These are phyloP conservation scores for Sorex fumeus DNA, from an alignment of 2,113 vertebrate species.

Conservation along the genomic window DNA sequence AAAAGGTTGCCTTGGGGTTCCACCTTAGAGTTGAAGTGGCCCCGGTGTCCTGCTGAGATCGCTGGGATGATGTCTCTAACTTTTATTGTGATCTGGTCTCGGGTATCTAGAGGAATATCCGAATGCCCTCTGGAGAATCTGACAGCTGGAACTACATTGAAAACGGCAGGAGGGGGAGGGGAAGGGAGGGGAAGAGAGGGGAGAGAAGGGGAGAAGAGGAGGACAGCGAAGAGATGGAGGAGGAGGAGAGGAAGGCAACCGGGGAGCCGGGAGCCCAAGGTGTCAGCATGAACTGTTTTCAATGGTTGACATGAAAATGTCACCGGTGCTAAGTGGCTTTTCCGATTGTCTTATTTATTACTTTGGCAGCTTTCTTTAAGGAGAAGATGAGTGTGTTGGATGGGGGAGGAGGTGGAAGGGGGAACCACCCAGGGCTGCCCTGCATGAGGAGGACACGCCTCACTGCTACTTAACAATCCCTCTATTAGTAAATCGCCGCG, in stretches of 20 bases:
- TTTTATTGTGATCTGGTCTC: constrained; percentile 76
- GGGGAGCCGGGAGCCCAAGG: constrained; percentile 11
- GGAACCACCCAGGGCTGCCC: constrained; percentile 63
- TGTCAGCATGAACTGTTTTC: constrained; percentile 73
- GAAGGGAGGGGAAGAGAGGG: not conserved
- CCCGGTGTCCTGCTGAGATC: constrained; percentile 28
- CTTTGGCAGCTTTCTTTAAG: constrained; percentile 81
- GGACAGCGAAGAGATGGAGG: not conserved
- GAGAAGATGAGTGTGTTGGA: constrained; percentile 78
- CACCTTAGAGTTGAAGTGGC: constrained; percentile 60
- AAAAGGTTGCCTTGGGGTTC: constrained; percentile 74
- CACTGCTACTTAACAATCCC: constrained; percentile 87
- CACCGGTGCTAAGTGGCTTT: constrained; percentile 80
- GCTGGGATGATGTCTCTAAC: constrained; percentile 77
- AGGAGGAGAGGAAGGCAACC: not conserved
- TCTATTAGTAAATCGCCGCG: constrained; percentile 85
- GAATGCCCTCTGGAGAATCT: constrained; percentile 44
- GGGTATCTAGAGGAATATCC: constrained; percentile 69
- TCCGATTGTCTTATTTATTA: constrained; percentile 82
- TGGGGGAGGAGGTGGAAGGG: constrained; percentile 56
- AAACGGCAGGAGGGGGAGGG: constrained; percentile 54
- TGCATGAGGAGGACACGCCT: constrained; percentile 86
- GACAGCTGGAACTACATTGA: constrained; percentile 78
- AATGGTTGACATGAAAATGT: constrained; percentile 81
- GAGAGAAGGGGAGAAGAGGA: constrained; percentile 37